Evolutionary conservation across 2,113 vertebrate species (phyloP), one percentile per base, ranked within the genome.

Genomic region (Cololabis saira): DNA sequence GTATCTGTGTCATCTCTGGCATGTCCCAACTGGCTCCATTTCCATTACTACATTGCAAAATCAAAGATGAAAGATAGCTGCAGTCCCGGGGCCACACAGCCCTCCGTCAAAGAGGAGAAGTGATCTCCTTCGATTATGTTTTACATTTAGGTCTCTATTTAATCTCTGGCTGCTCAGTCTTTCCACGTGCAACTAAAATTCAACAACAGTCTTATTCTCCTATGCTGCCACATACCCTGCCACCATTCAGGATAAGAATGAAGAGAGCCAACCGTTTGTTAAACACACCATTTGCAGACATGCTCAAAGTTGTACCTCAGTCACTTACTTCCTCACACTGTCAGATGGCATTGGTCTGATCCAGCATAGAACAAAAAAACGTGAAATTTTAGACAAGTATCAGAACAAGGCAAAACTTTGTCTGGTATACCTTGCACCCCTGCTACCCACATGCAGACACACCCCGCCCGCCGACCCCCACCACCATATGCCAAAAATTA

Each of bases 401-500:
- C 76, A 84, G 93, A 93, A 93, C 91, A 92, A 92, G 91, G 89
- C 84, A 74, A 78, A 87, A 84, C 80, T 88, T 84, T 93, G 92
- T 93, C 86, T 91, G 27, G 80, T 78, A 67, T 12, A 37, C 55
- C 42, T 49, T 60, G 49, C 16, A 43, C 43, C 49, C 65, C 51
- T 37, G 47, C 37, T 53, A 41, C 64, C 42, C 67, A 33, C 61
- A 50, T 61, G 73, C 71, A 79, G 74, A 74, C 64, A 78, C 57
- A 61, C 67, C 87, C 87, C 80, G 61, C 69, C 77, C 63, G 16
- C 77, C 76, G 71, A 83, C 85, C 82, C 78, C 85, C 62, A 84
- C 80, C 81, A 68, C 79, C 88, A 91, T 88, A 89, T 92, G 91
- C 92, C 93, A 92, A 87, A 93, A 93, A 93, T 93, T 85, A 94